Percentiles rank a stretch among this genome's conserved stretches.
Evolutionary conservation across 1,140 invertebrate species (phyloP).

Genomic region (Bombus consobrinus): DNA sequence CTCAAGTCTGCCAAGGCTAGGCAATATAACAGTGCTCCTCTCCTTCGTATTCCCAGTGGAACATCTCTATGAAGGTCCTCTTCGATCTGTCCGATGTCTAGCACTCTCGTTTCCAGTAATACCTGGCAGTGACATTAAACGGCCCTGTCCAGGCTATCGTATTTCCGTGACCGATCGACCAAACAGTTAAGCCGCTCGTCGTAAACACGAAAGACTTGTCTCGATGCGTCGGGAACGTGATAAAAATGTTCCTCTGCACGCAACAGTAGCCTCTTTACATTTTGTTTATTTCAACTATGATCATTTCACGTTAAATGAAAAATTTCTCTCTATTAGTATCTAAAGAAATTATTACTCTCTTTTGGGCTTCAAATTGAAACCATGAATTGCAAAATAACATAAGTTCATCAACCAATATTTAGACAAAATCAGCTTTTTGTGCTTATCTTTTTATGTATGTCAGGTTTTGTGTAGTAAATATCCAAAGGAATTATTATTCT

Average conservation of each 20-base stretch:
- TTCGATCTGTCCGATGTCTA: background rate
- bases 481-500: too few relatives aligned
- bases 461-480: too few relatives aligned
- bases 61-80: background rate
- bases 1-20: background rate
- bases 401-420: too few relatives aligned
- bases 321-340: background rate
- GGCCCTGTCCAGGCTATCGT: background rate
- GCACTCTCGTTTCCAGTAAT: background rate
- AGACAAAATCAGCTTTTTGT: too few relatives aligned
- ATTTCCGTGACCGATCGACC: conserved; percentile 20
- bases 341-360: background rate
- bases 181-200: conserved; percentile 18
- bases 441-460: too few relatives aligned
- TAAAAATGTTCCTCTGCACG: conserved; percentile 12
- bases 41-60: background rate
- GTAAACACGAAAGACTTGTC: conserved; percentile 12
- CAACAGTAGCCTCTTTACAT: background rate
- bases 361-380: background rate
- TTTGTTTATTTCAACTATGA: too few relatives aligned
- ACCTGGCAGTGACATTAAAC: conserved; percentile 34
- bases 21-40: background rate
- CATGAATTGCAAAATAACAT: too few relatives aligned
- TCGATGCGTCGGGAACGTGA: background rate
- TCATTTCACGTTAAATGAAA: background rate